Conservation (phyloP, 2,888 invertebrate species). For the Caenorhabditis sp. region DNA sequence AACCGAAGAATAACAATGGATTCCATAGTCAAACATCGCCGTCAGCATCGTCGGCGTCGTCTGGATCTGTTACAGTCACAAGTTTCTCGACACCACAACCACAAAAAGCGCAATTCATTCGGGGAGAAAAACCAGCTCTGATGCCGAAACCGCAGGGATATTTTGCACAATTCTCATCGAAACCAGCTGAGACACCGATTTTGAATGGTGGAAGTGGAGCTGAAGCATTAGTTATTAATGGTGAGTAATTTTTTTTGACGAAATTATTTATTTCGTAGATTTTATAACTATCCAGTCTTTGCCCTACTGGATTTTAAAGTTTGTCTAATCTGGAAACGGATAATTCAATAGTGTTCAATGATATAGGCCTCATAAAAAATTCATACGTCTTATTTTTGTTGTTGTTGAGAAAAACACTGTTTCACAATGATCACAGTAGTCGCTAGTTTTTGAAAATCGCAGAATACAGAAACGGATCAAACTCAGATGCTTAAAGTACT, state of each 20-base stretch:
- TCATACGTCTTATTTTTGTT: no score
- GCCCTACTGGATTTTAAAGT: no score
- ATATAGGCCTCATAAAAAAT: no score
- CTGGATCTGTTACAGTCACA: conserved; percentile 44
- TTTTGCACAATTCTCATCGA: conserved; percentile 24
- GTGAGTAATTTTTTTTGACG: background rate
- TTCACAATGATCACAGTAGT: no score
- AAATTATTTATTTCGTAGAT: no score
- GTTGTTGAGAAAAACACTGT: no score
- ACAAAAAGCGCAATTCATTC: conserved; percentile 49
- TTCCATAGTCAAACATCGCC: conserved; percentile 3
- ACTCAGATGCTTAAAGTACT: no score
- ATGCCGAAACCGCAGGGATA: conserved; percentile 33
- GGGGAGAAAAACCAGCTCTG: conserved; percentile 36
- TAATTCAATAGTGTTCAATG: no score
- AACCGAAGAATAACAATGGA: conserved; percentile 27
- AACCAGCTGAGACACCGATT: conserved; percentile 6
- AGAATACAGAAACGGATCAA: no score
- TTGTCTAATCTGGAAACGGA: no score
- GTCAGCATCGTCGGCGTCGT: background rate
- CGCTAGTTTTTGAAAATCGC: no score
- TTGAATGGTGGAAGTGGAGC: background rate
- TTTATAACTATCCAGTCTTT: no score
- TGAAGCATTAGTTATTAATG: background rate
- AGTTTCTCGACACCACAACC: conserved; percentile 52